phyloP scores from a whole-genome alignment of 2,888 invertebrate species.

The Ferdinandea cuprea region DNA sequence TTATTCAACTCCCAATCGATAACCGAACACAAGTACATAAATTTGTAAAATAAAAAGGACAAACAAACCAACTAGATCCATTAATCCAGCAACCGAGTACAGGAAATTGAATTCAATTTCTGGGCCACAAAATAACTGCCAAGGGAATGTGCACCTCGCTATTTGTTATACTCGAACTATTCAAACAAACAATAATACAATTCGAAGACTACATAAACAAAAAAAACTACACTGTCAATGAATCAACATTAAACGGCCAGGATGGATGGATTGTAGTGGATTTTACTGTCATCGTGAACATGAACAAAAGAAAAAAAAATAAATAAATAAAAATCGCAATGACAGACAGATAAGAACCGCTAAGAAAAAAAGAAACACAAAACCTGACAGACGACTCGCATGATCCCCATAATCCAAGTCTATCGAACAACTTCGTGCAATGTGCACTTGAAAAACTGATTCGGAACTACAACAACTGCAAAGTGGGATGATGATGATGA shows the following conservation, averaged over 20 bases:
- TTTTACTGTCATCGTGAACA: slow-evolving; percentile 52
- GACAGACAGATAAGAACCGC: slow-evolving; percentile 19
- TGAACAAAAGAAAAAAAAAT: slow-evolving; percentile 20
- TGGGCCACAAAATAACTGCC: slow-evolving; percentile 68
- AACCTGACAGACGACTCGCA: slow-evolving; percentile 22
- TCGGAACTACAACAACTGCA: slow-evolving; percentile 34
- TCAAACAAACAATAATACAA: slow-evolving; percentile 49
- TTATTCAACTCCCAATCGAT: neutral
- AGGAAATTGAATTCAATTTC: slow-evolving; percentile 64
- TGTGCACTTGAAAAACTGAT: slow-evolving; percentile 53
- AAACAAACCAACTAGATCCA: slow-evolving; percentile 20
- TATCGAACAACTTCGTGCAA: slow-evolving; percentile 13
- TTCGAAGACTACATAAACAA: slow-evolving; percentile 5
- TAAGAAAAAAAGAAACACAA: slow-evolving; percentile 4
- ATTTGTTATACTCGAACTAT: slow-evolving; percentile 47
- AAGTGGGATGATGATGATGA: slow-evolving; percentile 55
- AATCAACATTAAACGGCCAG: slow-evolving; percentile 50
- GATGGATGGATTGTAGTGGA: slow-evolving; percentile 53
- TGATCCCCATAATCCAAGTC: slow-evolving; percentile 45
- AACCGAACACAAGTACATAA: slow-evolving; percentile 22
- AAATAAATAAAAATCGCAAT: slow-evolving; percentile 11
- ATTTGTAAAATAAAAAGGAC: slow-evolving; percentile 3
- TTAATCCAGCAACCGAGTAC: slow-evolving; percentile 53
- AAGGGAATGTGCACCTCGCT: slow-evolving; percentile 55
- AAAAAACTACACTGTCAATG: slow-evolving; percentile 47